phyloP scores from a whole-genome alignment of 64 coral and sea anemone genomes.

The Orbicella faveolata region DNA sequence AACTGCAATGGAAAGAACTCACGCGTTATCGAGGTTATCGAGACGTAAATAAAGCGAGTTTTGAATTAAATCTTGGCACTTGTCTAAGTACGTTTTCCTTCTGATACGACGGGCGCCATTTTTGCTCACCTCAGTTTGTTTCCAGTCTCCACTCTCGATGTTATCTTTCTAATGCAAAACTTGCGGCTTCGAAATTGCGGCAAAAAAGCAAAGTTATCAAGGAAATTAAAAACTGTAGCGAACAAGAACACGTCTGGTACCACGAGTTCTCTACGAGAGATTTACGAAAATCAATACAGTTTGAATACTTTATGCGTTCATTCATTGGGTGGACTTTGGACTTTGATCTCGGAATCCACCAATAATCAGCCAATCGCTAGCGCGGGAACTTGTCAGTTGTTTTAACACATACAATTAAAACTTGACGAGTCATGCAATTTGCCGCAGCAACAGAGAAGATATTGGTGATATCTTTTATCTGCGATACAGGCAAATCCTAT shows the following conservation, averaged over 20 bases:
- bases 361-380: neutral
- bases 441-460: too few species aligned
- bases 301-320: neutral
- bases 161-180: neutral
- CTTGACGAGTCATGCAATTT: too few species aligned
- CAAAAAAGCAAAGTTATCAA: neutral
- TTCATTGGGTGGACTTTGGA: neutral
- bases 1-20: neutral
- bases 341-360: neutral
- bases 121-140: constrained; percentile 11
- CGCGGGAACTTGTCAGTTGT: neutral
- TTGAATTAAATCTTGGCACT: neutral
- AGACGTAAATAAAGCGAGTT: neutral
- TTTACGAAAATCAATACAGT: neutral
- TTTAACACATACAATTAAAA: neutral
- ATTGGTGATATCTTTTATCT: too few species aligned
- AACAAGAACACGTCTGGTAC: neutral
- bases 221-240: neutral
- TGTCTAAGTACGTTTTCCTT: neutral
- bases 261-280: neutral
- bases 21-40: neutral
- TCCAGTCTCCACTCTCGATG: constrained; percentile 31
- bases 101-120: neutral
- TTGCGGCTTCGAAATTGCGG: neutral
- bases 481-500: too few species aligned